Evolutionary conservation across 2,797 vertebrate genomes (phyloP).

Genomic region (Thaleichthys pacificus): DNA sequence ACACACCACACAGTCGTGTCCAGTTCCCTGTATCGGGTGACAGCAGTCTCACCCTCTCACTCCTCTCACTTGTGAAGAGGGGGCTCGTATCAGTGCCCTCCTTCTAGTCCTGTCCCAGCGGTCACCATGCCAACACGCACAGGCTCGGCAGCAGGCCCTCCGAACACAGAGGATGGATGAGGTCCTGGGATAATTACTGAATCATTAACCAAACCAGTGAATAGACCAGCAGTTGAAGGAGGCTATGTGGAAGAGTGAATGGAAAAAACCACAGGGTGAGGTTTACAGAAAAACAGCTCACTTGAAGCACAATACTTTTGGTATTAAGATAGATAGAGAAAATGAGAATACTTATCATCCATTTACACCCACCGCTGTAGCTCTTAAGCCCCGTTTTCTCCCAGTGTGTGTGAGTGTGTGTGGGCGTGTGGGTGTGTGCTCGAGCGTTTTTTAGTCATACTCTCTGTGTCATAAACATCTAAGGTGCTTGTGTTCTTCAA

Average conservation of each 20-base stretch:
- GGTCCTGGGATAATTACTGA: conserved; percentile 71
- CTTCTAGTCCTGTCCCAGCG: conserved; percentile 44
- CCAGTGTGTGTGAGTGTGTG: conserved; percentile 23
- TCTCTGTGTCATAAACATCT: conserved; percentile 19
- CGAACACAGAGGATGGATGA: conserved; percentile 58
- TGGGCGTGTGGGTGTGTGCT: neutral
- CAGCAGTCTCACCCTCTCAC: conserved; percentile 22
- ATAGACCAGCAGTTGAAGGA: conserved; percentile 51
- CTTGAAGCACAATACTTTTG: conserved; percentile 15
- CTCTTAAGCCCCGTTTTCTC: conserved; percentile 31
- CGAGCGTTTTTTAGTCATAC: neutral
- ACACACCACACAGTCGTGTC: too few species aligned
- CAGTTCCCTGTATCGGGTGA: neutral
- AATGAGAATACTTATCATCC: conserved; percentile 43
- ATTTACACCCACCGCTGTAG: conserved; percentile 65
- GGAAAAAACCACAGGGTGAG: conserved; percentile 51
- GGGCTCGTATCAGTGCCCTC: conserved; percentile 47
- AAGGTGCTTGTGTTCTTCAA: conserved; percentile 26
- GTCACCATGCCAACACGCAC: conserved; percentile 70
- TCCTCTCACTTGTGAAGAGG: conserved; percentile 17
- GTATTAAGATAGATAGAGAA: conserved; percentile 22
- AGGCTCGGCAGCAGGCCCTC: conserved; percentile 40
- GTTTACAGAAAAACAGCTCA: conserved; percentile 56
- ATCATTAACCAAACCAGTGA: conserved; percentile 65
- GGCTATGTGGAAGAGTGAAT: conserved; percentile 45